Conservation (phyloP, 2,888 invertebrate genomes). For the Platypus cylindrus region DNA sequence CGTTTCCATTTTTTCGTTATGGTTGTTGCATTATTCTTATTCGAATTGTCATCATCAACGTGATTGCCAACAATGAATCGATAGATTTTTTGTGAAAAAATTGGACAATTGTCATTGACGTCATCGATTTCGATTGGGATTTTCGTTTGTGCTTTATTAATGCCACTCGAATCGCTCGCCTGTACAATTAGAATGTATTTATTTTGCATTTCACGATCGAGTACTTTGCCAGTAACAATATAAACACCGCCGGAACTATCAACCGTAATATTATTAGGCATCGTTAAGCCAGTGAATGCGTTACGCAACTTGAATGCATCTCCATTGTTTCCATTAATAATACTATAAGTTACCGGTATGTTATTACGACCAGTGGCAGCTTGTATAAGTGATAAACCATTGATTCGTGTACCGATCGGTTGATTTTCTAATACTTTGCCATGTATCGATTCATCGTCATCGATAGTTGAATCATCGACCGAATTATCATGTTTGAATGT, state of each 20-base stretch:
- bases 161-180: slow-evolving; percentile 66
- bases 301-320: slow-evolving; percentile 61
- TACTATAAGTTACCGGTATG: slow-evolving; percentile 64
- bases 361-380: slow-evolving; percentile 56
- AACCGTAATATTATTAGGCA: slow-evolving; percentile 38
- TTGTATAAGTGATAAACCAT: slow-evolving; percentile 56
- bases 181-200: slow-evolving; percentile 64
- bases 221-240: slow-evolving; percentile 58
- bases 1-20: slow-evolving; percentile 56
- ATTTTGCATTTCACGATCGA: slow-evolving; percentile 66
- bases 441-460: slow-evolving; percentile 46
- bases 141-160: slow-evolving; percentile 70
- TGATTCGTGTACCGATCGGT: slow-evolving; percentile 56
- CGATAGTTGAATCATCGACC: too few species aligned
- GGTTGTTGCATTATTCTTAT: slow-evolving; percentile 49
- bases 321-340: slow-evolving; percentile 64
- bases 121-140: slow-evolving; percentile 66
- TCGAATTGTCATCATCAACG: slow-evolving; percentile 48
- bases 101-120: slow-evolving; percentile 85
- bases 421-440: slow-evolving; percentile 70
- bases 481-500: slow-evolving; percentile 52
- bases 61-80: slow-evolving; percentile 62
- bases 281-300: slow-evolving; percentile 36
- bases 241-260: slow-evolving; percentile 50
- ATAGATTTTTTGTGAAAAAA: slow-evolving; percentile 67